phyloP scores from a whole-genome alignment of 2,888 invertebrate species.

The Ceramica pisi region DNA sequence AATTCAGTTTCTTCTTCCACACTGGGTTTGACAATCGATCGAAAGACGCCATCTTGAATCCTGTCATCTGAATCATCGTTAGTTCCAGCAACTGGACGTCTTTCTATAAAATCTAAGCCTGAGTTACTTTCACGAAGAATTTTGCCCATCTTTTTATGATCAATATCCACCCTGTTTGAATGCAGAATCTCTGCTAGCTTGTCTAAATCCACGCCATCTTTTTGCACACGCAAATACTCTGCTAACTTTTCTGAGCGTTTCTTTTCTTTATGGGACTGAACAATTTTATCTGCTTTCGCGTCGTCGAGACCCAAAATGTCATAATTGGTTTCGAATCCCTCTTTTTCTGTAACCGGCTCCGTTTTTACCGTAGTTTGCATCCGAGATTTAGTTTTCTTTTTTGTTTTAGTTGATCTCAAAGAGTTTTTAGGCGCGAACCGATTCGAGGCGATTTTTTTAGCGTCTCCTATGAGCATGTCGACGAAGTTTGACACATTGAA shows the following conservation, averaged over 20 bases:
- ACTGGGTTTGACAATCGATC: background rate
- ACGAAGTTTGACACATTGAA: slow-evolving; percentile 28
- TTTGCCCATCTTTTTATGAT: background rate
- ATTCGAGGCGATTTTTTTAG: background rate
- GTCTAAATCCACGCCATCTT: background rate
- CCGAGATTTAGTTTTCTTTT: background rate
- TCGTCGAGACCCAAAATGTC: slow-evolving; percentile 14
- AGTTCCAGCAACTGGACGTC: background rate
- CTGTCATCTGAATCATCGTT: background rate
- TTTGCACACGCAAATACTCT: background rate
- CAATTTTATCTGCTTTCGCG: fast-evolving
- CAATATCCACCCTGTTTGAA: background rate
- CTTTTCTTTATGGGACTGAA: background rate
- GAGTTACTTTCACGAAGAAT: background rate
- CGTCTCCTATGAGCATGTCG: background rate
- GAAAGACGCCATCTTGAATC: background rate
- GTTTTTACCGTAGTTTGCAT: background rate
- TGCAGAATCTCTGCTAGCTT: background rate
- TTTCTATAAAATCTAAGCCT: background rate
- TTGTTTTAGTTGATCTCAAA: too few species aligned
- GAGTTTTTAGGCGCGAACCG: too few species aligned
- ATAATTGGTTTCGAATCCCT: slow-evolving; percentile 12
- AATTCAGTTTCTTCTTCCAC: background rate
- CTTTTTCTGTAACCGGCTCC: too few species aligned
- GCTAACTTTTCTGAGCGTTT: background rate